These are phyloP conservation scores for Chrysolina oricalcia DNA, from an alignment of 2,888 invertebrate genomes.

Conservation along the genomic window DNA sequence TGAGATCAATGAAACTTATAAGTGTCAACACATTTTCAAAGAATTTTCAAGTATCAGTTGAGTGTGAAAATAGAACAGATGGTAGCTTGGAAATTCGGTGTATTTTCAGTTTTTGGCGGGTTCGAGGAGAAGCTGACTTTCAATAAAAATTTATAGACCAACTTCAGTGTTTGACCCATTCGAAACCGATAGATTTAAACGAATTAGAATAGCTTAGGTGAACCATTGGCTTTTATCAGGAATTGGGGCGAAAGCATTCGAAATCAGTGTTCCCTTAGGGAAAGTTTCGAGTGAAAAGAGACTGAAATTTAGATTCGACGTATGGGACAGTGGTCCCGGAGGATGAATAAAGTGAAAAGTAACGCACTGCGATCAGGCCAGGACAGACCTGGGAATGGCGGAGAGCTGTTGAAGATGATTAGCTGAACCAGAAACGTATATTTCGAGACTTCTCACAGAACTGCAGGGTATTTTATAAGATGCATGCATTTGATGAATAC, in stretches of 20 bases:
- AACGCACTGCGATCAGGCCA: constrained; percentile 63
- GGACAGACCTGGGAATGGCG: constrained; percentile 48
- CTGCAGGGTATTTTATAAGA: no score
- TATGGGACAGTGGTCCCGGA: constrained; percentile 69
- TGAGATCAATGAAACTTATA: no score
- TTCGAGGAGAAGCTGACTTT: no score
- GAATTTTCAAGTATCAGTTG: no score
- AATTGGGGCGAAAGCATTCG: constrained; percentile 63
- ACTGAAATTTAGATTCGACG: constrained; percentile 66
- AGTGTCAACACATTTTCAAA: no score
- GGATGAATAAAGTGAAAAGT: constrained; percentile 72
- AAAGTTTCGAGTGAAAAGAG: constrained; percentile 65
- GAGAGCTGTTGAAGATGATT: constrained; percentile 56
- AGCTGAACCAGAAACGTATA: not conserved
- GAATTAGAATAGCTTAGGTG: constrained; percentile 32
- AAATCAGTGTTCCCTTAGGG: constrained; percentile 68
- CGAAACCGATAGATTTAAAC: not conserved
- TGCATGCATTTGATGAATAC: no score
- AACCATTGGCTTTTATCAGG: constrained; percentile 43
- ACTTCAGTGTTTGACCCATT: no score
- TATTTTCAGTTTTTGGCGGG: no score
- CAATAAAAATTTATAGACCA: no score
- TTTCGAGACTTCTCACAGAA: no score
- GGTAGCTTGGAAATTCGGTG: no score
- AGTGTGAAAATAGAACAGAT: no score